These are phyloP conservation scores for Eristalinus sepulchralis DNA, from an alignment of 2,888 invertebrate species.

Conservation along the genomic window DNA sequence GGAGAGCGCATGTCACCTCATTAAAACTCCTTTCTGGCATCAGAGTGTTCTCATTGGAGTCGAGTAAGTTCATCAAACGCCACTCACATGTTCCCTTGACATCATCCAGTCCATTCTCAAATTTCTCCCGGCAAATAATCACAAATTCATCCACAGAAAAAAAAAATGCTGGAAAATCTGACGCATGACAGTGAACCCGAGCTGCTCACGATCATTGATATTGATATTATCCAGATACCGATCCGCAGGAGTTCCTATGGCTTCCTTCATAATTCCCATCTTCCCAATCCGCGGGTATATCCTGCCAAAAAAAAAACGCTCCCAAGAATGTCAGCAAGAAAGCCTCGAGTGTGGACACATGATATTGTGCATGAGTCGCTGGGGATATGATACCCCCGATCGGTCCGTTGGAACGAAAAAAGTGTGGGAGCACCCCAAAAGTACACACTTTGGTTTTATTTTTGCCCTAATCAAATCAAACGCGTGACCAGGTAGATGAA, in stretches of 20 bases:
- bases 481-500: not conserved
- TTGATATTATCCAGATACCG: constrained; percentile 59
- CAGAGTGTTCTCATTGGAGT: no score
- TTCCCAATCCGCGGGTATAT: constrained; percentile 2
- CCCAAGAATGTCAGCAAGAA: not conserved
- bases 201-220: constrained; percentile 59
- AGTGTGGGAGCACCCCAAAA: constrained; percentile 21
- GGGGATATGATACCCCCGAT: constrained; percentile 4
- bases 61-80: no score
- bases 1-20: no score
- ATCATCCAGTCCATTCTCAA: no score
- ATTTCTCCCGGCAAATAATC: no score
- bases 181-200: constrained; percentile 41
- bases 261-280: constrained; percentile 50
- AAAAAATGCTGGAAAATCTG: constrained; percentile 9
- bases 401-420: constrained; percentile 2
- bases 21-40: no score
- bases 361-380: constrained; percentile 1
- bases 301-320: not conserved
- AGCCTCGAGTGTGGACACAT: constrained; percentile 6
- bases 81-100: no score
- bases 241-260: constrained; percentile 49
- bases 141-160: no score
- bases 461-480: not conserved
- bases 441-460: not conserved